Base-by-base conservation (phyloP, 2,797 vertebrate genomes). In the Silurus aristotelis region DNA sequence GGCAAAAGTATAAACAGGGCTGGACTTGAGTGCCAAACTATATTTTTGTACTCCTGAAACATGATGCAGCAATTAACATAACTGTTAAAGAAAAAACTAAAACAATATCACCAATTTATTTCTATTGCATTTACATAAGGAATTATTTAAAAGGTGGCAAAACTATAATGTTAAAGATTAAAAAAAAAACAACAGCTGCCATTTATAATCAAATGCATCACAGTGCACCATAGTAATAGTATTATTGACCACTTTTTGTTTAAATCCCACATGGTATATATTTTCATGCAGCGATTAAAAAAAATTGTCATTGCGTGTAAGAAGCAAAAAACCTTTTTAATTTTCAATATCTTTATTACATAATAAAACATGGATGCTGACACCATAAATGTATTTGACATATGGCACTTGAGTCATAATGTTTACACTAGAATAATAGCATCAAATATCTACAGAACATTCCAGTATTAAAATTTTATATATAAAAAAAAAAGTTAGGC, bases 1-100 rank as follows among this genome's bases (percentile, higher is more conserved):
- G 80, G 85, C 80, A 78, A 70, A 80, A 85, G 31, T 27, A 81
- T 85, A 90, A 90, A 90, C 85, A 89, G 73, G 86, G 86, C 81
- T 58, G 86, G 84, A 77, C 67, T 84, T 84, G 6, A 80, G 25
- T 76, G 25, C 60, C 61, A 75, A 38, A 38, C 58, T 82, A 43
- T 82, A 25, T 88, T 83, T 85, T 83, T 81, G 46, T 75, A 72
- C 61, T 80, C 60, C n/a, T 58, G 70, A 55, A 68, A 19, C 20
- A 77, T 72, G 19, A 70, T 46, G 9, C 71, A 58, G 52, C 52
- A 76, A 13, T 80, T 60, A 73, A 64, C 2, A 9, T 7, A 7
- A 38, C 31, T 64, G 7, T 64, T 64, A 48, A 6, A 64, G 63
- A 46, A 61, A 75, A 1, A 25, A 55, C 0, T 17, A 75, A 9